Base-by-base conservation (phyloP, 2,888 invertebrate species). In the Rhagium mordax region DNA sequence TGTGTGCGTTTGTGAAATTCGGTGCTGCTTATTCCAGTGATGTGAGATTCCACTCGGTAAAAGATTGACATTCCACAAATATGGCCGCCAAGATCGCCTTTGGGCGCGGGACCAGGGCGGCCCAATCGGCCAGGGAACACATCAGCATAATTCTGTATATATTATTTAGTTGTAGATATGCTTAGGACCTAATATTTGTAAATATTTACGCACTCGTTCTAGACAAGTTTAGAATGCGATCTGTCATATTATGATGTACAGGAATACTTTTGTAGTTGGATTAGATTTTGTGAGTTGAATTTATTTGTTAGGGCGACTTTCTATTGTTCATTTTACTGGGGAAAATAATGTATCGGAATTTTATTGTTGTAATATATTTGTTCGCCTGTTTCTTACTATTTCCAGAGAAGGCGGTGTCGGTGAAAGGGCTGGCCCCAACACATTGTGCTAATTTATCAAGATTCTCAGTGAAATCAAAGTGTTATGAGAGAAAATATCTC, bases 51-150 rank as follows among this genome's bases (percentile, higher is more conserved):
- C 85, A 83, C 83, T 85, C 82, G 84, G 84, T 84, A 81, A 82
- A 76, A 80, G 77, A 84, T 83, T 83, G 86, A 87, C 87, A 87
- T 87, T 87, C 87, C 87, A 87, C 84, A 72, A 76, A 79, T 77
- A 82, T 82, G 86, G 86, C 85, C 87, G 87, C 86, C 87, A 85
- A 84, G 83, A 84, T 85, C 84, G 86, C 86, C 85, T 74, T 74
- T 75, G 78, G 84, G 85, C 85, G 84, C 83, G 87, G 88, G 88
- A 87, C 87, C 88, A 88, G 85, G 87, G 86, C 86, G 87, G 86
- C 86, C 85, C 80, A 79, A 84, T 81, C 79, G 85, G 85, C 86
- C 86, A 85, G 86, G 86, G 86, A 86, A 85, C 86, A 86, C 86
- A 86, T 84, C 86, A 83, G 73, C 72, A 71, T 70, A 62, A 71